Evolutionary conservation across 2,888 invertebrate species (phyloP).

Genomic region (Galerucella pusilla): DNA sequence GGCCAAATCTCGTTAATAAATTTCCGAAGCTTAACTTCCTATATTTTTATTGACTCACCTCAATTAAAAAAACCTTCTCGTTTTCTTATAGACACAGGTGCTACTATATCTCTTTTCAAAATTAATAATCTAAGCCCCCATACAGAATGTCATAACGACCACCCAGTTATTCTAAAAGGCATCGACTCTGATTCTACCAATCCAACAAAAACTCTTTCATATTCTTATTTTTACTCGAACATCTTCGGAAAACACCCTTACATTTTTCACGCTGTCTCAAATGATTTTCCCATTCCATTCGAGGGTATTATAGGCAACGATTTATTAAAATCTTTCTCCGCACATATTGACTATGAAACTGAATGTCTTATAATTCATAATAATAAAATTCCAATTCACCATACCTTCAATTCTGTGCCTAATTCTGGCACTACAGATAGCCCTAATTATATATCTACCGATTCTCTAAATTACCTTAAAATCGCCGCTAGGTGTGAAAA

Average conservation of each 20-base stretch:
- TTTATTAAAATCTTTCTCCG: slow-evolving; percentile 37
- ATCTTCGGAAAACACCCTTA: neutral
- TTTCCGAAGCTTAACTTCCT: neutral
- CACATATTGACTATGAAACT: slow-evolving; percentile 38
- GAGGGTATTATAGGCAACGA: slow-evolving; percentile 49
- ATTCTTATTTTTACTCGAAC: too few relatives aligned
- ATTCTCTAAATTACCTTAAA: slow-evolving; percentile 22
- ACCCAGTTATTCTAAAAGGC: too few relatives aligned
- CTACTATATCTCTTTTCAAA: too few relatives aligned
- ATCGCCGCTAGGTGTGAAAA: slow-evolving; percentile 44
- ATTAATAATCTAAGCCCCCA: too few relatives aligned
- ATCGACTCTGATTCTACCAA: too few relatives aligned
- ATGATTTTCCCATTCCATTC: slow-evolving; percentile 33
- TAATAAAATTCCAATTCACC: slow-evolving; percentile 26
- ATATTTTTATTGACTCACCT: neutral
- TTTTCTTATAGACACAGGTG: too few relatives aligned
- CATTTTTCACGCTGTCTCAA: slow-evolving; percentile 36
- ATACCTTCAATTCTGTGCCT: neutral
- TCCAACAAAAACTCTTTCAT: too few relatives aligned
- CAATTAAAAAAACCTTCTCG: neutral
- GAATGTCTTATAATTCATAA: slow-evolving; percentile 23
- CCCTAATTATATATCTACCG: slow-evolving; percentile 1
- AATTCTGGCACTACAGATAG: neutral
- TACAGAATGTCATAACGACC: too few relatives aligned
- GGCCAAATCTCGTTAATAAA: neutral